phyloP scores from a whole-genome alignment of 2,113 vertebrate genomes.

The Dinomys branickii region DNA sequence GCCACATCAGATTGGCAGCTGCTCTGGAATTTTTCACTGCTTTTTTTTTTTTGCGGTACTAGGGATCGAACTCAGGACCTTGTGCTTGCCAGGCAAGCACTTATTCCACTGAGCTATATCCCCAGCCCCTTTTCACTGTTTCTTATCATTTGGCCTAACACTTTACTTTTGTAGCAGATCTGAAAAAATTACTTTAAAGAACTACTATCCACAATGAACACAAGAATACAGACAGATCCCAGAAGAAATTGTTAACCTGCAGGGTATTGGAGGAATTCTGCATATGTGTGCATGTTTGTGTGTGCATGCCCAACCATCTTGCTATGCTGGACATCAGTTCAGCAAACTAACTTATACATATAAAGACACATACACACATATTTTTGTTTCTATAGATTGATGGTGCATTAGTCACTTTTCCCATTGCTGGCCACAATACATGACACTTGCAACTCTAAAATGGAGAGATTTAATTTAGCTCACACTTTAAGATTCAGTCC shows the following conservation, averaged over 20 bases:
- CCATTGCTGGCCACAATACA: not conserved
- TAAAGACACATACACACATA: not conserved
- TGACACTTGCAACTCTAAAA: not conserved
- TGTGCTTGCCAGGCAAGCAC: no score
- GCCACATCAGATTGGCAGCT: slow-evolving; percentile 25
- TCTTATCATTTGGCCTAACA: slow-evolving; percentile 42
- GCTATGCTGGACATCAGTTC: not conserved
- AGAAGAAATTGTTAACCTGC: slow-evolving; percentile 25
- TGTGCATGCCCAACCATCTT: not conserved
- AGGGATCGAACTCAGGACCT: no score
- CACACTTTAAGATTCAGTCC: not conserved
- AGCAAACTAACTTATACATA: not conserved
- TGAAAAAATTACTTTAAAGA: slow-evolving; percentile 54
- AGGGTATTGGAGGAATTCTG: not conserved
- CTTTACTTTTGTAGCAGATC: slow-evolving; percentile 57
- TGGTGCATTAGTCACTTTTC: not conserved
- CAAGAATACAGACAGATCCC: slow-evolving; percentile 8
- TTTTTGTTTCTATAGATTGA: not conserved
- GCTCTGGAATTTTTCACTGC: slow-evolving; percentile 46
- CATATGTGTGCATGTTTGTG: not conserved
- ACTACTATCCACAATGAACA: not conserved
- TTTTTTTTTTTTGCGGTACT: no score
- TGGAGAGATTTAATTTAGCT: not conserved
- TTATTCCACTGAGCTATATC: no score
- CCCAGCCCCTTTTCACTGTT: slow-evolving; percentile 54